Conservation (phyloP, 2,113 vertebrate species). For the Sciurus niger region DNA sequence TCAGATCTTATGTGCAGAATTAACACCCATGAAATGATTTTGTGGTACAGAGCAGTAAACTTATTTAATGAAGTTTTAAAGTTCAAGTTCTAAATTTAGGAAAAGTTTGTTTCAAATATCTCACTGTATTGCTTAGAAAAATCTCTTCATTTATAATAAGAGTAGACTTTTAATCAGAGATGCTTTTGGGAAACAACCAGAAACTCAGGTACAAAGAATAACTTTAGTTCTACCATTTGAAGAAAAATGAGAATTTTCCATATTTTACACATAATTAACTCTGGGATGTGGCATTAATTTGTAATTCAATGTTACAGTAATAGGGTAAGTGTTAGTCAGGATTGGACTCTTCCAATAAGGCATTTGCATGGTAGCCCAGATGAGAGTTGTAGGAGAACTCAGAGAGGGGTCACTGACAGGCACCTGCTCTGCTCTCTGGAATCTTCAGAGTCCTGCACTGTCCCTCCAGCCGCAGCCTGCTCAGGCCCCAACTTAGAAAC, state of each 20-base stretch:
- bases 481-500: background rate
- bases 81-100: conserved; percentile 51
- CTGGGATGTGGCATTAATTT: background rate
- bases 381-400: background rate
- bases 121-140: conserved; percentile 10
- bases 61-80: conserved; percentile 26
- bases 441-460: background rate
- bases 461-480: background rate
- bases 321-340: background rate
- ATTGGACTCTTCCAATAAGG: background rate
- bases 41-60: background rate
- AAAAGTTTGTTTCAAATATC: conserved; percentile 4
- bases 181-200: background rate
- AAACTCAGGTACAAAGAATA: conserved; percentile 33
- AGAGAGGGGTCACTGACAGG: too few species aligned
- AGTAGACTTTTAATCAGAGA: conserved; percentile 38
- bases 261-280: background rate
- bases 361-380: background rate
- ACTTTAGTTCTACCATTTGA: conserved; percentile 39
- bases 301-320: background rate
- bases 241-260: background rate
- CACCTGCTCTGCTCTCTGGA: background rate
- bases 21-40: background rate
- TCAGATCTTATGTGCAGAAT: conserved; percentile 39
- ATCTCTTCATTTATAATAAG: conserved; percentile 15